Base-by-base conservation (phyloP, 2,888 invertebrate genomes). In the Drosophila flavopinicola region DNA sequence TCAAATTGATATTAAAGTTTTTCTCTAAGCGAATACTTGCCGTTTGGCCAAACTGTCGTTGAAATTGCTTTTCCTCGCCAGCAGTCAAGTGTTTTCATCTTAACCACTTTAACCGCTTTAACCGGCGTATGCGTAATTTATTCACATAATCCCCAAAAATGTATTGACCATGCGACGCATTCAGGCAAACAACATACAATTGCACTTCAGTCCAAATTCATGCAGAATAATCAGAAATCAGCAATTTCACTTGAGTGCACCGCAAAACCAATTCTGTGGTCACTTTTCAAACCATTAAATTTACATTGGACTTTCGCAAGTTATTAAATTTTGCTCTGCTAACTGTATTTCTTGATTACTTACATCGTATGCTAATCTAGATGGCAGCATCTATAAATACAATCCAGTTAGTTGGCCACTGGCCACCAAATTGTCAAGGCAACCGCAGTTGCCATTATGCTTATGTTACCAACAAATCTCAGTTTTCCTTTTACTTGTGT, bases 31-130 rank as follows among this genome's bases (percentile, higher is more conserved):
- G 53, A 72, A 66, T 59, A 47, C 66, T 83, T 68, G 37, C 52
- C 52, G 53, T 45, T 58, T 17, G 33, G 29, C 32, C 7, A 44
- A 75, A 70, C 58, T 75, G 76, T 61, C 59, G 64, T 61, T 69
- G 51, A 85, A 72, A 85, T 77, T 86, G 61, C 74, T 65, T 80
- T 64, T 58, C 9, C 41, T 39, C 49, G 38, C 51, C 68, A 53
- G 57, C 60, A 78, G 67, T 53, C 44, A 63, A 69, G 63, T 37
- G 6, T 27, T 39, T 53, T 39, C 25, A 7, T 29, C 6, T 32
- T 38, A 39, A 20, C 17, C 48, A 49, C 20, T 44, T 32, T 1
- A 25, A 17, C 63, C 63, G 4, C 56, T 35, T 7, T n/a, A n/a
- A n/a, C n/a, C n/a, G 47, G 37, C 75, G 48, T 58, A 51, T 59